Conservation (phyloP, 2,888 invertebrate species). For the Habroteleia sp. region DNA sequence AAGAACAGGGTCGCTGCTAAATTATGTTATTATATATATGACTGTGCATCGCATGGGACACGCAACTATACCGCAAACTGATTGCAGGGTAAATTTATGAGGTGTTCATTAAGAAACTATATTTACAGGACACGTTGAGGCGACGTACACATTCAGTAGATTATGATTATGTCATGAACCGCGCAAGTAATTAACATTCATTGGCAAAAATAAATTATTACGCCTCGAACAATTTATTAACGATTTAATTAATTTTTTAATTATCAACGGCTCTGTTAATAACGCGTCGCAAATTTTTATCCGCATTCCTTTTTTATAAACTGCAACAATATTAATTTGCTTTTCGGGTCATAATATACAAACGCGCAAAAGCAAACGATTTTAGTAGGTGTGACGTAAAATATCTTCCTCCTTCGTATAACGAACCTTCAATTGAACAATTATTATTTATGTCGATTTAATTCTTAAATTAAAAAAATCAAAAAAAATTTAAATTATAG, state of each 20-base stretch:
- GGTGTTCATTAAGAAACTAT: constrained; percentile 69
- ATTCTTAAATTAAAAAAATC: too few relatives aligned
- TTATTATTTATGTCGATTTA: too few relatives aligned
- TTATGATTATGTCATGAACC: constrained; percentile 63
- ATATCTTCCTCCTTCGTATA: too few relatives aligned
- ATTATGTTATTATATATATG: constrained; percentile 68
- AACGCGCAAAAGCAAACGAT: not conserved
- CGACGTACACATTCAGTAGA: constrained; percentile 65
- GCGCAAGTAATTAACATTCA: constrained; percentile 60
- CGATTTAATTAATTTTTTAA: constrained; percentile 53
- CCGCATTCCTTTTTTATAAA: constrained; percentile 13
- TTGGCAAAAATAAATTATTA: constrained; percentile 53
- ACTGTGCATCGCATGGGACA: constrained; percentile 68
- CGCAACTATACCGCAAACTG: constrained; percentile 68
- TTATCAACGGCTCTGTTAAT: constrained; percentile 27
- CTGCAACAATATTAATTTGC: constrained; percentile 8
- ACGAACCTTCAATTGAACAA: too few relatives aligned
- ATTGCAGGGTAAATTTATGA: constrained; percentile 72
- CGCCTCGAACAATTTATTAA: constrained; percentile 44
- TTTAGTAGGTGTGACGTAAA: too few relatives aligned
- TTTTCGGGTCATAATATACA: not conserved
- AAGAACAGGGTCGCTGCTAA: constrained; percentile 63
- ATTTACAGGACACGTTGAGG: constrained; percentile 64
- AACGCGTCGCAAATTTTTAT: constrained; percentile 24
- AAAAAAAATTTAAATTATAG: too few relatives aligned